Evolutionary conservation across 2,888 invertebrate species (phyloP).

Genomic region (Drosophila kokeensis): DNA sequence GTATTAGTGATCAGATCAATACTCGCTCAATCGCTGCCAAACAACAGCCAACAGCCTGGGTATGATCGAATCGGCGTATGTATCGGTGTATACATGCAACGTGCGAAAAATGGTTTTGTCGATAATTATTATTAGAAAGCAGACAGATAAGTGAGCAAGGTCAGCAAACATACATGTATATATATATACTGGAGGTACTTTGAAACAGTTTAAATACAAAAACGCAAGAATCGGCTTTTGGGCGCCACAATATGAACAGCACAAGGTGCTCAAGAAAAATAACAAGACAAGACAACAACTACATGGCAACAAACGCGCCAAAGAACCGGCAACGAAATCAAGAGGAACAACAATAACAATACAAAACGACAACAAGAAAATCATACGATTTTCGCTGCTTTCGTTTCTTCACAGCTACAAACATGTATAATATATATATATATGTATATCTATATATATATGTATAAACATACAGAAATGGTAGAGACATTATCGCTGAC

Average conservation of each 20-base stretch:
- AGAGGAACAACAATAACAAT: constrained; percentile 28
- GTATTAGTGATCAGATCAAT: neutral
- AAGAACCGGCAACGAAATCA: constrained; percentile 44
- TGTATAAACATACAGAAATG: neutral
- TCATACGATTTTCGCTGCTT: constrained; percentile 68
- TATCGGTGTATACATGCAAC: constrained; percentile 15
- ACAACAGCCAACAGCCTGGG: neutral
- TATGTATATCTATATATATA: neutral
- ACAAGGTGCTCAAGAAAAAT: neutral
- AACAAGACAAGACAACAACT: constrained; percentile 13
- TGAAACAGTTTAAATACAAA: constrained; percentile 24
- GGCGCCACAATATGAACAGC: constrained; percentile 8
- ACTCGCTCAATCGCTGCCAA: neutral
- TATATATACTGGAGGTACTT: constrained; percentile 12
- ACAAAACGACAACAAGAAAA: constrained; percentile 57
- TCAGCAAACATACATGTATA: constrained; percentile 1
- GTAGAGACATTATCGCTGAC: constrained; percentile 27
- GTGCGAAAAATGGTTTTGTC: constrained; percentile 21
- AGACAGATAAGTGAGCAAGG: neutral
- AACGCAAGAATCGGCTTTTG: neutral
- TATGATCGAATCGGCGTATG: neutral
- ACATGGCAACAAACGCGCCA: constrained; percentile 44
- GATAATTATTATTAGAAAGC: constrained; percentile 1
- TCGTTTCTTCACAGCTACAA: constrained; percentile 18
- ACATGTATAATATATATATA: neutral